phyloP scores from a whole-genome alignment of 2,888 invertebrate species.

The Cartodere bifasciata region DNA sequence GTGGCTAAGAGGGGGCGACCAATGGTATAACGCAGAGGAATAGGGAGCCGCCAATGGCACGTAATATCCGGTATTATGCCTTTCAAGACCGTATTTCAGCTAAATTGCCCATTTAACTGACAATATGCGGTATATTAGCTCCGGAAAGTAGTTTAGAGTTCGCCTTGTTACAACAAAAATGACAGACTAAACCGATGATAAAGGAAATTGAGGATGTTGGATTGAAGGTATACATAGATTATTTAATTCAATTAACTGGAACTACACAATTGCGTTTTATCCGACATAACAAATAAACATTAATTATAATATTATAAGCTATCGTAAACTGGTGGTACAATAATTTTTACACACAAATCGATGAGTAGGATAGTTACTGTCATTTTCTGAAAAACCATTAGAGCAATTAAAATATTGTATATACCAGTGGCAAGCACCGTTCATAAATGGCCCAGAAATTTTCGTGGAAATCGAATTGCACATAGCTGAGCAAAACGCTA shows the following conservation, averaged over 20 bases:
- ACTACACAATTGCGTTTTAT: no score
- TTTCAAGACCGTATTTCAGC: conserved; percentile 6
- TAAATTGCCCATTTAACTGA: conserved; percentile 28
- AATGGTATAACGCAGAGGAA: neutral
- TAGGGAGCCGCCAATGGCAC: neutral
- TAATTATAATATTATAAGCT: no score
- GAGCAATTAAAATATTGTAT: no score
- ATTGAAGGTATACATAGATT: neutral
- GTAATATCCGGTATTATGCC: conserved; percentile 3
- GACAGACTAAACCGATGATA: neutral
- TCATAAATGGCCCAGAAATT: no score
- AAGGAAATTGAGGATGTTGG: neutral
- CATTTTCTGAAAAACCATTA: no score
- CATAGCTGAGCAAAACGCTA: no score
- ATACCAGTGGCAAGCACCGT: no score
- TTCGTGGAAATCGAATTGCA: no score
- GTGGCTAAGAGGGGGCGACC: conserved; percentile 4
- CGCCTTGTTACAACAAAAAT: conserved; percentile 2
- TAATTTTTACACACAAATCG: no score
- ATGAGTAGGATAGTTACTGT: no score
- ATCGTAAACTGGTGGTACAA: no score
- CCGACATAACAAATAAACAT: conserved; percentile 1
- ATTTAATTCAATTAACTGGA: neutral
- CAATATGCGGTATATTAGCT: conserved; percentile 33
- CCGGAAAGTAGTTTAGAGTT: conserved; percentile 25